Evolutionary conservation across 2,113 vertebrate species (phyloP).

Genomic region (Alces alces): DNA sequence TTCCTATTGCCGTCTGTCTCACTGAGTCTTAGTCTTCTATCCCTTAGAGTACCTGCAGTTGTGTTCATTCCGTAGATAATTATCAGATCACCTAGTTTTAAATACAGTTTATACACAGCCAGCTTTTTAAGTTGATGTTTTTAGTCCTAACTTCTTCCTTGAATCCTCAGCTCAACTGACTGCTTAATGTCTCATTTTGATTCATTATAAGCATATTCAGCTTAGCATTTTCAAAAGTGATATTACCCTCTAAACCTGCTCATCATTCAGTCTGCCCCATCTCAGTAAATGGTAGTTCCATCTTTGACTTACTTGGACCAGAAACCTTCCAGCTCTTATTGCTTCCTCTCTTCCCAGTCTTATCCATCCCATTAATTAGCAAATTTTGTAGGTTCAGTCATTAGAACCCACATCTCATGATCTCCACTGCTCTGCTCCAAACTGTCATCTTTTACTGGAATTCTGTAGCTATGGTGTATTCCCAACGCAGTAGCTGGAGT

Average conservation of each 20-base stretch:
- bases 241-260: background rate
- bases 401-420: background rate
- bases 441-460: background rate
- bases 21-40: background rate
- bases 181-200: background rate
- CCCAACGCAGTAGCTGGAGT: background rate
- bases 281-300: background rate
- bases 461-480: background rate
- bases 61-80: background rate
- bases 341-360: background rate
- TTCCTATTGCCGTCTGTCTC: background rate
- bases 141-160: background rate
- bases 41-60: background rate
- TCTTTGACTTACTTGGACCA: background rate
- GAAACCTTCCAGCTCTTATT: background rate
- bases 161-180: background rate
- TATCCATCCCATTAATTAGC: background rate
- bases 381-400: background rate
- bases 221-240: background rate
- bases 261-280: background rate
- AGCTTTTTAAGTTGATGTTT: background rate
- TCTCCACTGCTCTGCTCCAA: background rate
- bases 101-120: background rate
- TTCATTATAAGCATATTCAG: background rate
- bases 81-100: background rate